Evolutionary conservation across 2,797 vertebrate genomes (phyloP), one percentile per base, ranked within the genome.

Genomic region (Sebastes nivosus): DNA sequence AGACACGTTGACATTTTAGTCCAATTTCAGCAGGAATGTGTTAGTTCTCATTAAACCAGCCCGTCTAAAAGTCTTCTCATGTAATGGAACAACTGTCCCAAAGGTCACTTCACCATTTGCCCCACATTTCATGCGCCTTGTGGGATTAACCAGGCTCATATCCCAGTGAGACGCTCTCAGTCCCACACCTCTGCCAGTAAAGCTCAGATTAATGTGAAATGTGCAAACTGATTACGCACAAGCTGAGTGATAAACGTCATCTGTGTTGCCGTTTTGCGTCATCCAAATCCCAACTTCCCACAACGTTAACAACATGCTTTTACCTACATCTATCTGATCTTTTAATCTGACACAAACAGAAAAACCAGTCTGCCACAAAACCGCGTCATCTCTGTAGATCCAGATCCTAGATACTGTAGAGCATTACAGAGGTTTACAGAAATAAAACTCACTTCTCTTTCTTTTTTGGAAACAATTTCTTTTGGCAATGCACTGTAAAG

Each of bases 111-210:
- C 54, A 54, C 4, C 32, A 24, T 76, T 89, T 81, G 46, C 29
- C 55, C 69, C 30, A 78, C 24, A 78, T 85, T 76, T 67, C 30
- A 86, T 75, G 55, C 36, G 46, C 27, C 57, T 81, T 74, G 74
- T 75, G 58, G 88, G 88, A 92, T 89, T 93, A 93, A 79, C 50
- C 10, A 2, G 57, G 36, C 82, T 9, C 22, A 65, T 38, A 24
- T 81, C 72, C 86, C 80, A 81, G 59, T n/a, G 72, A 87, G 76
- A 73, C 52, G 46, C 85, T 30, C 68, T 74, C 22, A 60, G 22
- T 60, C 76, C 73, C 81, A 86, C 87, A 93, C 85, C 85, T 88
- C 89, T 75, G 84, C 83, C 90, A 84, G 66, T 67, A 10, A 61
- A 71, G 24, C 55, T 81, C 79, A 79, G 86, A 92, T 91, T 88